Percentiles rank a stretch among this genome's conserved stretches.
These are phyloP conservation scores for Erynnis tages DNA, from an alignment of 2,888 invertebrate species.

Conservation along the genomic window DNA sequence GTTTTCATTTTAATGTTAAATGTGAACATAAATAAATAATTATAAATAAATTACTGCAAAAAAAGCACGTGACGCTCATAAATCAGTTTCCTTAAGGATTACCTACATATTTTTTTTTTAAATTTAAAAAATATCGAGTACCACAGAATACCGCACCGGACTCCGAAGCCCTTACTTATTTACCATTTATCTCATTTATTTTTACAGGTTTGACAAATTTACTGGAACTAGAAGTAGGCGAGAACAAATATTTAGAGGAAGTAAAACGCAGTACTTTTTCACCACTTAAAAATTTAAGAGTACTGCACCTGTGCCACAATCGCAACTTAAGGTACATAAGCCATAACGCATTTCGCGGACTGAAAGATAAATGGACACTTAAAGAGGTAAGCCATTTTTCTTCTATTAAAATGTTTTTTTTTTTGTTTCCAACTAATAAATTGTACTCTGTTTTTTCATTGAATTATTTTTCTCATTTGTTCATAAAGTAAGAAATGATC, in stretches of 20 bases:
- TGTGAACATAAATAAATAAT: no score
- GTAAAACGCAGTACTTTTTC: slow-evolving; percentile 80
- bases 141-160: no score
- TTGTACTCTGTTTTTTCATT: neutral
- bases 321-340: slow-evolving; percentile 78
- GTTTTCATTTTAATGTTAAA: no score
- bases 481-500: no score
- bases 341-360: slow-evolving; percentile 78
- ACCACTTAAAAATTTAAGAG: slow-evolving; percentile 65
- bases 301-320: slow-evolving; percentile 78
- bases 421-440: neutral
- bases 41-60: no score
- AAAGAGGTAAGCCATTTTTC: slow-evolving; percentile 69
- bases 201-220: slow-evolving; percentile 77
- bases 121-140: no score
- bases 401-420: neutral
- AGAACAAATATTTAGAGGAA: slow-evolving; percentile 77
- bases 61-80: no score
- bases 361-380: slow-evolving; percentile 75
- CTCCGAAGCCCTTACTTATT: no score
- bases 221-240: slow-evolving; percentile 82
- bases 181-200: slow-evolving; percentile 22
- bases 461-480: no score
- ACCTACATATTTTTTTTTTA: no score
- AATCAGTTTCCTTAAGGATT: no score